Base-by-base conservation (phyloP, 2,797 vertebrate species). In the Sparus aurata region DNA sequence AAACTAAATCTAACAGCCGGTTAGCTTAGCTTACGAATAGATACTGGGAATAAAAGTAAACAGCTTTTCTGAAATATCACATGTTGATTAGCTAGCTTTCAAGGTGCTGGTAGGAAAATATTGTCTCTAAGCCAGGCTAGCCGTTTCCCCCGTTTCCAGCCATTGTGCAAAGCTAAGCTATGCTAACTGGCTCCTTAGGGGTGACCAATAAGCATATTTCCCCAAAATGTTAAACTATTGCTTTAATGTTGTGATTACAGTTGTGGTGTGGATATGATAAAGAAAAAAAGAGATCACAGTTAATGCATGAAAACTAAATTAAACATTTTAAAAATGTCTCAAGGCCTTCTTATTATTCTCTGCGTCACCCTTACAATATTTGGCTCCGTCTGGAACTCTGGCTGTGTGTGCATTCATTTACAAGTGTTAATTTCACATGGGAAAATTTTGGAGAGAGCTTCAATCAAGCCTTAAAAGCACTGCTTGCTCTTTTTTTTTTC, bases 401-500 rank as follows among this genome's bases (percentile, higher is more conserved):
- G 23, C 7, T 55, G 1, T 46, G 43, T 23, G n/a, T 43, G n/a
- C 17, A 10, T 70, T 55, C 1, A 59, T 72, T 59, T 64, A 27
- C 46, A 50, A 65, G 52, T 45, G 41, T 54, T 57, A 43, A 77
- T 43, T 64, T 77, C 27, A 65, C 50, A 52, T 38, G 25, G 9
- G 55, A 73, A 50, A 22, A 54, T 69, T 69, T 53, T 73, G 27
- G 34, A 65, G 61, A 55, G 70, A 49, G 52, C 45, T 52, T 73
- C 12, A 66, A 64, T 69, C 38, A 54, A 74, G 49, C 53, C 47
- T 77, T 75, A 53, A 78, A 80, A 85, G 62, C 52, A 34, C 57
- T 20, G 64, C 69, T 79, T 79, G 57, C 57, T 73, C n/a, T n/a
- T n/a, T 85, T 80, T 79, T n/a, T 85, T 80, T 79, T 61, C 8